Base-by-base conservation (phyloP, 2,888 invertebrate genomes). In the Mylabris sibirica region DNA sequence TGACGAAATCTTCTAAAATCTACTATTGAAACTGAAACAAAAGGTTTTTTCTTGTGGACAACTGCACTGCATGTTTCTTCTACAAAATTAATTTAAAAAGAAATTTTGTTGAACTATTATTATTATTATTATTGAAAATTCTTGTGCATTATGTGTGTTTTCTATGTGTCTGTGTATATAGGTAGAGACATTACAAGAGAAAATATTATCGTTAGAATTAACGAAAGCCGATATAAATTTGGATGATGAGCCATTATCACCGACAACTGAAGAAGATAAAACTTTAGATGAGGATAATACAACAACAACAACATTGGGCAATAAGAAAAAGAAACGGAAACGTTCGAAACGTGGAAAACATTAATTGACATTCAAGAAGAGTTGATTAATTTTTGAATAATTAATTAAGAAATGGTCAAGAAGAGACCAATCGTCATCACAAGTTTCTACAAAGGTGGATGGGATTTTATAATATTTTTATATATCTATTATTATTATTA, bases 161-260 rank as follows among this genome's bases (percentile, higher is more conserved):
- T 30, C 8, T 30, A 8, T 30, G 30, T 30, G 34, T 63, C 34
- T 63, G 14, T 38, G 59, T 14, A 35, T 59, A 17, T 84, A 93
- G 95, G 95, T 95, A 84, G 95, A 96, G 89, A 95, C 95, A 72
- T 92, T 95, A 73, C 93, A 93, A 86, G 95, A 95, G 86, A 95
- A 95, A 87, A 95, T 96, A 78, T 94, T 96, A 86, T 95, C 95
- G 68, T 86, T 96, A 85, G 95, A 96, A 86, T 86, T 96, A 82
- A 92, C 92, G 72, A 90, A 83, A 75, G 79, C 83, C 9, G 78
- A 81, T 22, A 60, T 74, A 49, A 71, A 77, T 66, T 67, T 76
- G 22, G 78, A 79, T 12, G 76, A 88, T 5, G 84, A 84, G 68
- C 84, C 86, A 22, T 84, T 85, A 77, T 89, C 82, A 83, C 90